A percentile compares a stretch with the other conserved stretches of the same genome.
Conservation (phyloP, 2,888 invertebrate species). For the Trichogramma dendrolimi region DNA sequence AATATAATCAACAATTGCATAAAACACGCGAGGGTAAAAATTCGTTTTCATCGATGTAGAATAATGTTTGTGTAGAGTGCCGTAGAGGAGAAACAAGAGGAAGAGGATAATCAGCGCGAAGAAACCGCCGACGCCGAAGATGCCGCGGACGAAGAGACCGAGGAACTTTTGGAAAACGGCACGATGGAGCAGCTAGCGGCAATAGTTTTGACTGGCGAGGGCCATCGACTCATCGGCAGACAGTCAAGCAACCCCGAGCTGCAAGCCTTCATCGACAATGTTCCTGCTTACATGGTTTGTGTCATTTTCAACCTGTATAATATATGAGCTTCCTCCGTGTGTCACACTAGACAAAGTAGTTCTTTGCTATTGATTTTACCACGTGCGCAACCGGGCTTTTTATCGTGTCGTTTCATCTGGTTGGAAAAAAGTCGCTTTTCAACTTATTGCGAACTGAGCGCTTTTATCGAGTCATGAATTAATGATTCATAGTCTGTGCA, state of each 20-base stretch:
- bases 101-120: slow-evolving; percentile 16
- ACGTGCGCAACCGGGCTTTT: not conserved
- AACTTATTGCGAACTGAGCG: no score
- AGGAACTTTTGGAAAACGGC: slow-evolving; percentile 65
- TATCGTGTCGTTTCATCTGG: no score
- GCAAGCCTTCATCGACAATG: slow-evolving; percentile 82
- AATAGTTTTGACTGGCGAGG: slow-evolving; percentile 84
- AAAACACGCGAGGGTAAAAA: no score
- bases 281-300: slow-evolving; percentile 79
- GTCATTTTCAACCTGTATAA: not conserved
- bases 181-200: slow-evolving; percentile 89
- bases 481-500: no score
- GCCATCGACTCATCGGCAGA: slow-evolving; percentile 69
- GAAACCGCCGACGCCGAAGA: slow-evolving; percentile 38
- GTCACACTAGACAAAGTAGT: not conserved
- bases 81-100: not conserved
- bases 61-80: not conserved
- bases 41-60: no score
- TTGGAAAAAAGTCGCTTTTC: no score
- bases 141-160: slow-evolving; percentile 61
- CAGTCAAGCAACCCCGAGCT: slow-evolving; percentile 72
- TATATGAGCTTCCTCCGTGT: not conserved
- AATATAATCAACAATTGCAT: no score
- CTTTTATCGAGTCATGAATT: no score
- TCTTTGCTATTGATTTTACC: not conserved